A percentile compares a stretch with the other conserved stretches of the same genome.
These are phyloP conservation scores for Limanda limanda DNA, from an alignment of 2,113 vertebrate genomes.

Conservation along the genomic window DNA sequence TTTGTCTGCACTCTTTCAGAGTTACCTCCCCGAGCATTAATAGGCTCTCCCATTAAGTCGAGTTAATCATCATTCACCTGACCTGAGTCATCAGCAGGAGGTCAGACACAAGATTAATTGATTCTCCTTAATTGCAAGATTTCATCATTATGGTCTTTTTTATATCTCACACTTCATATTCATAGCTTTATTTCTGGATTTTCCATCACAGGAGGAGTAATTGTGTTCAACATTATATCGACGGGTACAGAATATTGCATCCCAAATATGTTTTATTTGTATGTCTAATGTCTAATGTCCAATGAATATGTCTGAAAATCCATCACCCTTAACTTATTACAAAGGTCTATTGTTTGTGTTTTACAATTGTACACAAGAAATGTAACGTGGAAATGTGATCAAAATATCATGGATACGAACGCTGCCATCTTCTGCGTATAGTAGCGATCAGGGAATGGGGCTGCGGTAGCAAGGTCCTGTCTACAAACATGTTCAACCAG, in stretches of 20 bases:
- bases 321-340: too few species aligned
- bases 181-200: background rate
- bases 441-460: too few species aligned
- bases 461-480: too few species aligned
- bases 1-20: conserved; percentile 58
- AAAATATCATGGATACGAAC: too few species aligned
- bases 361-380: too few species aligned
- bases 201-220: background rate
- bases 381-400: too few species aligned
- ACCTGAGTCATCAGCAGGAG: conserved; percentile 53
- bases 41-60: conserved; percentile 60
- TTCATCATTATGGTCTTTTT: conserved; percentile 14
- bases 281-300: too few species aligned
- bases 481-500: too few species aligned
- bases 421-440: too few species aligned
- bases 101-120: conserved; percentile 54
- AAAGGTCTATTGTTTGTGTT: too few species aligned
- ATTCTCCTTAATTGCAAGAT: conserved; percentile 46
- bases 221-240: background rate
- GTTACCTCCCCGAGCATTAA: conserved; percentile 49
- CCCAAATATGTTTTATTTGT: background rate
- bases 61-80: conserved; percentile 65
- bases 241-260: background rate
- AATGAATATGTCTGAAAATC: background rate
- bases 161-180: background rate